phyloP scores from a whole-genome alignment of 2,888 invertebrate species.

The Axea sp. region DNA sequence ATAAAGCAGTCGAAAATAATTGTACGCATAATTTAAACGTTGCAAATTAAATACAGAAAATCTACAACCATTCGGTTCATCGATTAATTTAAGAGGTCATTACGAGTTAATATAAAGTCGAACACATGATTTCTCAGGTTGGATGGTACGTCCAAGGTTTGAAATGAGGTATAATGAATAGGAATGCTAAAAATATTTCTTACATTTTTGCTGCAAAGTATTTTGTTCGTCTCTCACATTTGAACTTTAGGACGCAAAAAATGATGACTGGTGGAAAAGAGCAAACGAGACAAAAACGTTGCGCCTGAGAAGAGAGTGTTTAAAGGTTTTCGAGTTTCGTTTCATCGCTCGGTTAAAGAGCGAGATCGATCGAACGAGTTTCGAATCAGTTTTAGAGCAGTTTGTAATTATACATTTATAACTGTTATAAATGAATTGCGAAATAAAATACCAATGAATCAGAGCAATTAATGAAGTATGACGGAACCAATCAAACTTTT shows the following conservation, averaged over 20 bases:
- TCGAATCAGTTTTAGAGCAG: too few species aligned
- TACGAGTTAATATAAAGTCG: constrained; percentile 5
- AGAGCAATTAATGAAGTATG: too few species aligned
- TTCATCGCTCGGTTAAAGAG: constrained; percentile 4
- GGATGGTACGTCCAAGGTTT: constrained; percentile 23
- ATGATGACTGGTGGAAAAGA: constrained; percentile 38
- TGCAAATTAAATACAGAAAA: too few species aligned
- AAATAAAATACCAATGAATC: too few species aligned
- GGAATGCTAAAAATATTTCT: constrained; percentile 45
- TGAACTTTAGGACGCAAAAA: constrained; percentile 42
- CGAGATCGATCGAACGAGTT: constrained; percentile 9
- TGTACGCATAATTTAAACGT: too few species aligned
- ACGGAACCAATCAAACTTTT: too few species aligned
- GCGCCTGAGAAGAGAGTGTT: constrained; percentile 13
- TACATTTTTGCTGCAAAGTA: constrained; percentile 38
- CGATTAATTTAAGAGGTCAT: constrained; percentile 23
- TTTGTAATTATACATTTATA: too few species aligned
- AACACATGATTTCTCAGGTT: constrained; percentile 7
- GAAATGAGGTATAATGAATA: constrained; percentile 9
- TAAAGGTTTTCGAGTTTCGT: constrained; percentile 21
- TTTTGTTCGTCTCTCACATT: constrained; percentile 48
- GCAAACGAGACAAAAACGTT: constrained; percentile 21
- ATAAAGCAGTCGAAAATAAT: too few species aligned
- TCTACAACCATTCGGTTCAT: too few species aligned
- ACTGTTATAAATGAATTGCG: too few species aligned